phyloP scores from a whole-genome alignment of 2,797 vertebrate genomes.

The Dendrocincla tyrannina region DNA sequence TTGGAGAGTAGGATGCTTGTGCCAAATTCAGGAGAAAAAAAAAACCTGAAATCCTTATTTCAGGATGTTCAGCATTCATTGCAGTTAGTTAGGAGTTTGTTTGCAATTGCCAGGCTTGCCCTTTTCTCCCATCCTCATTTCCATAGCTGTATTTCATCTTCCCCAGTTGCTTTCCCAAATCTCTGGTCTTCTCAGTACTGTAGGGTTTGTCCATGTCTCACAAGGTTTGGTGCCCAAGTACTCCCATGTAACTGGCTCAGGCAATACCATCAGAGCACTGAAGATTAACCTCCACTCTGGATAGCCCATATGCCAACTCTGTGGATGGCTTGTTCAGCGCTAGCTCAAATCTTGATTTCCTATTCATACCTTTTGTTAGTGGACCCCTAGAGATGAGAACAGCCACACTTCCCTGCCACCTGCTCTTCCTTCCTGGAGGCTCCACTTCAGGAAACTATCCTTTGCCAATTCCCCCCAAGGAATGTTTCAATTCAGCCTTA shows the following conservation, averaged over 20 bases:
- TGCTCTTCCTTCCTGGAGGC: slow-evolving; percentile 21
- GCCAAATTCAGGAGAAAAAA: background rate
- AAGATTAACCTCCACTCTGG: background rate
- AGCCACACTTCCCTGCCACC: slow-evolving; percentile 34
- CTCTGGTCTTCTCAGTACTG: background rate
- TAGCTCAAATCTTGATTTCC: background rate
- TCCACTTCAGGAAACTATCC: background rate
- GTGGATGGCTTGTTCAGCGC: background rate
- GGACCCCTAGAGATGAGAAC: slow-evolving; percentile 7
- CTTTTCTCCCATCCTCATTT: background rate
- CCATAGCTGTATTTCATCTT: background rate
- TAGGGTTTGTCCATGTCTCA: background rate
- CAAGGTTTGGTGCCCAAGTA: background rate
- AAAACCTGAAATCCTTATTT: background rate
- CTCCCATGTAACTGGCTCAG: background rate
- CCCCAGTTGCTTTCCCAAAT: background rate
- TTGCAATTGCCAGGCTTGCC: background rate
- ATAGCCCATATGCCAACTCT: background rate
- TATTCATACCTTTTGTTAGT: background rate
- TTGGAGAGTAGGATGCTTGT: background rate
- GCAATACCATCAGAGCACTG: background rate
- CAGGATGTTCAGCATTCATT: background rate
- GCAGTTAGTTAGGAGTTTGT: background rate
- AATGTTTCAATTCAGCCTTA: background rate
- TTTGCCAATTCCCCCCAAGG: background rate